Evolutionary conservation across 2,797 vertebrate genomes (phyloP).

Genomic region (Myoxocephalus aenaeus): DNA sequence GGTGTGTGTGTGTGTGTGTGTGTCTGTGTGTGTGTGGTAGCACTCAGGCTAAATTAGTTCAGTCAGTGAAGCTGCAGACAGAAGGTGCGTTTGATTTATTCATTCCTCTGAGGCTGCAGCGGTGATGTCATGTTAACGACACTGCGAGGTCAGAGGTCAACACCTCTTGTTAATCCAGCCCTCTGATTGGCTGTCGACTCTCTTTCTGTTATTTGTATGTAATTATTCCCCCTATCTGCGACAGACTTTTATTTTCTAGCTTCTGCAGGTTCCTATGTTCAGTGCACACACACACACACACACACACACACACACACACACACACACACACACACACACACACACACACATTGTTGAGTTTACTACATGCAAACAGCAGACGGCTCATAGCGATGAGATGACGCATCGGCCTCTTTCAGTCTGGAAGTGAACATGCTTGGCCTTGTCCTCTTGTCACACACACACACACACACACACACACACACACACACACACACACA

Average conservation of each 20-base stretch:
- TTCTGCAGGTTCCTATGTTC: not conserved
- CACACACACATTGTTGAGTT: slow-evolving; percentile 7
- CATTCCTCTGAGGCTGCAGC: slow-evolving; percentile 31
- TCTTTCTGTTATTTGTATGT: not conserved
- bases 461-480: slow-evolving; percentile 5
- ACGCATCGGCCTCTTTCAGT: slow-evolving; percentile 34
- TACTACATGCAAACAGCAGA: slow-evolving; percentile 6
- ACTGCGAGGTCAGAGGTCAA: slow-evolving; percentile 34
- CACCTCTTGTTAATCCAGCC: not conserved
- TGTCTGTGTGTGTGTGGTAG: slow-evolving; percentile 1
- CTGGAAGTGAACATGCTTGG: slow-evolving; percentile 51
- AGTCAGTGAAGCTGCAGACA: slow-evolving; percentile 41
- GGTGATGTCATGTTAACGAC: slow-evolving; percentile 32
- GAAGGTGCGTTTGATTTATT: slow-evolving; percentile 60
- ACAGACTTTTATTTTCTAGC: not conserved
- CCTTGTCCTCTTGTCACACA: slow-evolving; percentile 39
- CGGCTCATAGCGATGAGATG: slow-evolving; percentile 52
- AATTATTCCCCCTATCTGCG: too few relatives aligned
- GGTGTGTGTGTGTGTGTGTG: not conserved
- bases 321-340: slow-evolving; percentile 5
- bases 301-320: not conserved
- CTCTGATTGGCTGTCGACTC: slow-evolving; percentile 27
- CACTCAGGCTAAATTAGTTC: slow-evolving; percentile 59
- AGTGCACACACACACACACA: not conserved
- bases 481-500: slow-evolving; percentile 6